Evolutionary conservation across 2,888 invertebrate genomes (phyloP), one percentile per base, ranked within the genome.

Genomic region (Zygogramma bicolorata): DNA sequence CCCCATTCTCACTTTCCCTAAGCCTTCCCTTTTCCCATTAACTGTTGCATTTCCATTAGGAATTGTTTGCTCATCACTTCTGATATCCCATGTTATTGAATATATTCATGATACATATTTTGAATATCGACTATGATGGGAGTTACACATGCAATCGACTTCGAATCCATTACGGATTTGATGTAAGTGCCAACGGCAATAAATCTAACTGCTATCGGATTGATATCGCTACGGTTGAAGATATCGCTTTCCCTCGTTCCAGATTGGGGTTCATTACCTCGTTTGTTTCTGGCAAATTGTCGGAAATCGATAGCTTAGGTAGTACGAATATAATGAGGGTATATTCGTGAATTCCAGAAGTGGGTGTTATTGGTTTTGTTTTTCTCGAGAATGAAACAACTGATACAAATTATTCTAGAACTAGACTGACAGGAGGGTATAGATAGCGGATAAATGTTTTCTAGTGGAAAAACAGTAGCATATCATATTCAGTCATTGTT

Each of bases 81-180:
- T 13, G 53, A 53, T 53, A 53, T 27, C n/a, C 2, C 5, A 53
- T 27, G 15, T 25, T 53, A 53, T 53, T 53, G 53, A 53, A 53
- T 53, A 53, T 53, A 53, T 53, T 22, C 53, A 53, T 53, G 53
- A 27, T 25, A n/a, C 53, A 27, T 25, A 53, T 53, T 53, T 25
- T 3, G 53, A 25, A 27, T 25, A 53, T 53, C n/a, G 53, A 53
- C n/a, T 22, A 5, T 53, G 53, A 53, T 53, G 53, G 53, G 27
- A 27, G 53, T 53, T 53, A 53, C 53, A 53, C 53, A 53, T 53
- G 53, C 53, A 46, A 46, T 20, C 46, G 53, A 53, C 53, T 53
- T 7, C 25, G 15, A 7, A 5, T n/a, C 53, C 25, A 53, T 27
- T 53, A 25, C 53, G 27, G 53, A 27, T 53, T 53, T 27, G 53